These are phyloP conservation scores for Acrobasis consociella DNA, from an alignment of 2,888 invertebrate genomes.

Conservation along the genomic window DNA sequence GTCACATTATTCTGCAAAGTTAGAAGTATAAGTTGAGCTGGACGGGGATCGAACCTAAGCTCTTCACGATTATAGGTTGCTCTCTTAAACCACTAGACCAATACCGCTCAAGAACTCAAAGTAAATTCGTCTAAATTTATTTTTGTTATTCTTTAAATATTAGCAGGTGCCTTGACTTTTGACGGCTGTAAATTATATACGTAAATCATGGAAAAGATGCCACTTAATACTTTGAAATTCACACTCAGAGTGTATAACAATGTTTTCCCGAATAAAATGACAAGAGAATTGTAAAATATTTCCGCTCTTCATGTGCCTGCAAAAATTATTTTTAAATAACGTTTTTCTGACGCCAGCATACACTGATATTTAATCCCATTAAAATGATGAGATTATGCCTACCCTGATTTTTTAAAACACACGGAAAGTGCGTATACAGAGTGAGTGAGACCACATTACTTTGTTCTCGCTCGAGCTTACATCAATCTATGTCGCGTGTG, in stretches of 20 bases:
- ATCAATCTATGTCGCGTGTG: conserved; percentile 56
- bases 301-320: neutral
- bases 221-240: neutral
- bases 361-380: conserved; percentile 41
- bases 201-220: no score
- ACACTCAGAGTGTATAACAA: neutral
- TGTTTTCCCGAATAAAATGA: neutral
- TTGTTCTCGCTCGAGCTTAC: conserved; percentile 35
- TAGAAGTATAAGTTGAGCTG: no score
- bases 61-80: no score
- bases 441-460: conserved; percentile 29
- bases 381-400: conserved; percentile 30
- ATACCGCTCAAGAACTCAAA: no score
- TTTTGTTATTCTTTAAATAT: no score
- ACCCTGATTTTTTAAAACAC: conserved; percentile 37
- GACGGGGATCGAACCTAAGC: no score
- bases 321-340: conserved; percentile 13
- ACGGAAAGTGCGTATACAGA: conserved; percentile 33
- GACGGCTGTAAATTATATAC: no score
- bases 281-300: conserved; percentile 14
- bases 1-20: no score
- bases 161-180: no score
- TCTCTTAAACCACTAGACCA: no score
- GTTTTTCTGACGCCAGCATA: conserved; percentile 27
- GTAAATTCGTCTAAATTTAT: no score